phyloP scores from a whole-genome alignment of 2,113 vertebrate genomes.

The Neogale vison region DNA sequence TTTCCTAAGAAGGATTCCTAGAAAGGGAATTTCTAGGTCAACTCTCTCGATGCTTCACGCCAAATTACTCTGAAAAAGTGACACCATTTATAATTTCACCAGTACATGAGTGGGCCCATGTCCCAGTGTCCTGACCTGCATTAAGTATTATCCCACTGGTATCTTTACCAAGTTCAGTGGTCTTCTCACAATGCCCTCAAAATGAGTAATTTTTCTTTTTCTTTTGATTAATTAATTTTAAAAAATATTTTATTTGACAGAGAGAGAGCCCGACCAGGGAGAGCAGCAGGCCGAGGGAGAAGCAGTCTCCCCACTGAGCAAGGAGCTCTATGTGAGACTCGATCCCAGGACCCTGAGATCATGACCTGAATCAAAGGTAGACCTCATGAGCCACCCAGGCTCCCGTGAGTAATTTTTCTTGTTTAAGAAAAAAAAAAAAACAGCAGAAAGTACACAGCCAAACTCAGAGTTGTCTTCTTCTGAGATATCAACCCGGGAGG shows the following conservation, averaged over 20 bases:
- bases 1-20: slow-evolving; percentile 34
- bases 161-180: not conserved
- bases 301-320: too few species aligned
- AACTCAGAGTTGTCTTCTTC: not conserved
- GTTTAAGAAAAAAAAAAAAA: too few species aligned
- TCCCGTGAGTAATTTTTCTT: slow-evolving; percentile 12
- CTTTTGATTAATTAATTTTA: too few species aligned
- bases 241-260: too few species aligned
- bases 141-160: not conserved
- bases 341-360: too few species aligned
- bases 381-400: too few species aligned
- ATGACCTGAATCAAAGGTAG: too few species aligned
- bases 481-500: not conserved
- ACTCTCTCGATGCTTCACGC: not conserved
- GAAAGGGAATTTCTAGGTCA: not conserved
- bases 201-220: slow-evolving; percentile 5
- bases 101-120: not conserved
- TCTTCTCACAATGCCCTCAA: not conserved
- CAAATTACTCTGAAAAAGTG: not conserved
- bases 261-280: too few species aligned
- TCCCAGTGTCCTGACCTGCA: not conserved
- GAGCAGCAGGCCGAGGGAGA: too few species aligned
- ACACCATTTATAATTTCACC: not conserved
- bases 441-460: slow-evolving; percentile 21
- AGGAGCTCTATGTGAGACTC: too few species aligned